Percentiles rank a stretch among this genome's conserved stretches.
Evolutionary conservation across 2,888 invertebrate genomes (phyloP).

Genomic region (Xiphydria camelus): DNA sequence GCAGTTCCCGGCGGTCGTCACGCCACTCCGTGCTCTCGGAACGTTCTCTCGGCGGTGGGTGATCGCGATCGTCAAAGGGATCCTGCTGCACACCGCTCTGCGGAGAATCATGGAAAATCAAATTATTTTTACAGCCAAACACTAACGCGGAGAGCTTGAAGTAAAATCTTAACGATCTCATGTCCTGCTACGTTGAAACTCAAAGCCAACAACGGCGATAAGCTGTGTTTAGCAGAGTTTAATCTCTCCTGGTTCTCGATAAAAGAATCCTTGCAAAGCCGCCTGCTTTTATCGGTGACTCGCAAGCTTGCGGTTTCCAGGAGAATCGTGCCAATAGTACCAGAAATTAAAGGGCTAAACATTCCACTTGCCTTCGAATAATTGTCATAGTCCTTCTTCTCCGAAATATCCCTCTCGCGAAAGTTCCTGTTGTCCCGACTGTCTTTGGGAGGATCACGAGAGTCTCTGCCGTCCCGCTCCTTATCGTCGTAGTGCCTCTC

Average conservation of each 20-base stretch:
- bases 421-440: slow-evolving; percentile 18
- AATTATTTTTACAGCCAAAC: slow-evolving; percentile 2
- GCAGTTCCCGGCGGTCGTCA: slow-evolving; percentile 41
- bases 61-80: slow-evolving; percentile 40
- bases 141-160: neutral
- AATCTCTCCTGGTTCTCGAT: slow-evolving; percentile 1
- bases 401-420: slow-evolving; percentile 26
- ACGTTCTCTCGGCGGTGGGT: slow-evolving; percentile 24
- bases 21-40: slow-evolving; percentile 47
- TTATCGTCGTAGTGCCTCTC: slow-evolving; percentile 50
- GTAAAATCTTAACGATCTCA: neutral
- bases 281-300: too few species aligned
- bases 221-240: slow-evolving; percentile 15
- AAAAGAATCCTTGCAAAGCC: too few species aligned
- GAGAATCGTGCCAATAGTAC: too few species aligned
- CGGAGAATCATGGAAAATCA: neutral
- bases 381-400: slow-evolving; percentile 55
- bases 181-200: slow-evolving; percentile 13
- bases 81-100: slow-evolving; percentile 33
- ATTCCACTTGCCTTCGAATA: slow-evolving; percentile 51
- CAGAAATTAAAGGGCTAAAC: too few species aligned
- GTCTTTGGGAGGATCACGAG: slow-evolving; percentile 23
- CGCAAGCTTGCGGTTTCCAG: too few species aligned
- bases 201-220: neutral
- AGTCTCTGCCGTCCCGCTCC: slow-evolving; percentile 11